Conservation (phyloP, 1,140 invertebrate species). For the Diabrotica virgifera region DNA sequence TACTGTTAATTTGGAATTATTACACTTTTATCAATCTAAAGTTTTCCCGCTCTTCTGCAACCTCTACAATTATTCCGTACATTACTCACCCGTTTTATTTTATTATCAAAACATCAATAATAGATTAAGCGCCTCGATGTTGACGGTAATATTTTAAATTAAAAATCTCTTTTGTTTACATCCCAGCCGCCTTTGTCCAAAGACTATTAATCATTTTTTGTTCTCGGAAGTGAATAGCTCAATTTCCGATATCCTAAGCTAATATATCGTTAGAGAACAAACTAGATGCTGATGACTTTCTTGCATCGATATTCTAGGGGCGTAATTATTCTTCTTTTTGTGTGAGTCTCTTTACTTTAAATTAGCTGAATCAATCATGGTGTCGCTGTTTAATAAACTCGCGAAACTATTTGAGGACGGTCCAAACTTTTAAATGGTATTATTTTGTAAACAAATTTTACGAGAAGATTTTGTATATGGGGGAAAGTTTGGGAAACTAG, state of each 20-base stretch:
- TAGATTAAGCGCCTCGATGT: neutral
- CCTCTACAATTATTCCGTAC: no score
- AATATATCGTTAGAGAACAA: constrained; percentile 1
- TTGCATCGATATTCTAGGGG: neutral
- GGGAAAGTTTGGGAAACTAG: no score
- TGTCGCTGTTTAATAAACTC: neutral
- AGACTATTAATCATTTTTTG: constrained; percentile 3
- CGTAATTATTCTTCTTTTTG: constrained; percentile 3
- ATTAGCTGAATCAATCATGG: neutral
- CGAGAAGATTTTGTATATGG: no score
- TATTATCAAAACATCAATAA: no score
- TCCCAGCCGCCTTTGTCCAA: neutral
- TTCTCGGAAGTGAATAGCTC: neutral
- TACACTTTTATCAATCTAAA: no score
- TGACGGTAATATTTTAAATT: constrained; percentile 3
- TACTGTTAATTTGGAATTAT: no score
- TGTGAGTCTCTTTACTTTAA: neutral
- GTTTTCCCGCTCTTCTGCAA: no score
- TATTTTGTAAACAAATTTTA: no score
- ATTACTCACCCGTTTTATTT: no score
- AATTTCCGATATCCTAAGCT: neutral
- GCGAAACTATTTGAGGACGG: neutral
- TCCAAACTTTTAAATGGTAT: no score
- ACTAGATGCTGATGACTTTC: neutral
- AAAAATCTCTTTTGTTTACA: neutral